Evolutionary conservation across 2,113 vertebrate genomes (phyloP), one percentile per base, ranked within the genome.

Genomic region (Probosciger aterrimus): DNA sequence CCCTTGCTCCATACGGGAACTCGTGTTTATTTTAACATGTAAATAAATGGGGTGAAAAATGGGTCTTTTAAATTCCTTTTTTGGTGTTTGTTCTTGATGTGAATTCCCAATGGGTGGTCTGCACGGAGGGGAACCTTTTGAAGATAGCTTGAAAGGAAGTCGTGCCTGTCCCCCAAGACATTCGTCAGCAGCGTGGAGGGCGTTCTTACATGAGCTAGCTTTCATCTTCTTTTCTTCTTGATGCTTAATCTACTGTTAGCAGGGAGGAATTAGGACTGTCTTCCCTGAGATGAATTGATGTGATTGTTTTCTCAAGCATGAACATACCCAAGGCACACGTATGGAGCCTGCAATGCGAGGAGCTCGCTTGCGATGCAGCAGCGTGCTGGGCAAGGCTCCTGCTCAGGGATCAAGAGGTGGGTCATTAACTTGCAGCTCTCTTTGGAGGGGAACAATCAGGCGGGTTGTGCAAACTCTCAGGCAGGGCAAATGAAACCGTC

Each of bases 141-240:
- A 97, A 96, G 82, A 75, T 4, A 62, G 65, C 95, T 95, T 96
- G 83, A 93, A 94, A 96, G 69, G 74, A 81, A 49, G 60, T 47
- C 41, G 69, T 60, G 65, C 69, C 77, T 6, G 1, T 89, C 91
- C 86, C 91, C 63, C 91, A 94, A 70, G 86, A 88, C 70, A 43
- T 86, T 62, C 0, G 0, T 64, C 81, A 78, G 4, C 78, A 74
- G 67, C 87, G 11, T 28, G 79, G 47, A 93, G n/a, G 65, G 63
- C 88, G 41, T 25, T 82, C 80, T 85, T 94, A 82, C 79, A 83
- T 11, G 59, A 50, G 46, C 62, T 67, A 74, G 68, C 79, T 93
- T 90, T 93, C 90, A 82, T 90, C 89, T 83, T 73, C 64, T 50
- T 82, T 82, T 22, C 71, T 76, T 82, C 31, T 3, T 52, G 64